A percentile compares a stretch with the other conserved stretches of the same genome.
Conservation (phyloP, 2,113 vertebrate species). For the Nannobrachium achirus region DNA sequence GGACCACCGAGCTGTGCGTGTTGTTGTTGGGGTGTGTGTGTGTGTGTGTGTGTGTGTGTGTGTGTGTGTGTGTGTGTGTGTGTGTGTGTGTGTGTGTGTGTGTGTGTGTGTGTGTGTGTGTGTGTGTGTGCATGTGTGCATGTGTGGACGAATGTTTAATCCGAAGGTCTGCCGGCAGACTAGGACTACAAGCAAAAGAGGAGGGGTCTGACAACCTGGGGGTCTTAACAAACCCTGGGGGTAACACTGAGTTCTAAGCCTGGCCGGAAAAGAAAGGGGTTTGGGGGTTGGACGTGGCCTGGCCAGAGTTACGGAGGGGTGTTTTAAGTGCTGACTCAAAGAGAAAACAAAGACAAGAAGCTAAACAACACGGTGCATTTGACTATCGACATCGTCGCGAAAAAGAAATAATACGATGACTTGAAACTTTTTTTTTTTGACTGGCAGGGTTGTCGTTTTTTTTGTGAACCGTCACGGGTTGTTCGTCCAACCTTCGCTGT, state of each 20-base stretch:
- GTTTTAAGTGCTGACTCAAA: conserved; percentile 62
- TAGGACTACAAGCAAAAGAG: conserved; percentile 39
- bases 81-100: conserved; percentile 3
- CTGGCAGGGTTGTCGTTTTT: conserved; percentile 72
- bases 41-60: conserved; percentile 23
- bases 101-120: conserved; percentile 21
- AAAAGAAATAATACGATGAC: conserved; percentile 58
- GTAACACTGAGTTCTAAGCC: too few relatives aligned
- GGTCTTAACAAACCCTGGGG: neutral
- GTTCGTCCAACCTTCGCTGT: conserved; percentile 68
- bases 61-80: conserved; percentile 32
- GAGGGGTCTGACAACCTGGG: conserved; percentile 40
- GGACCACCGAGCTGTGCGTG: conserved; percentile 59
- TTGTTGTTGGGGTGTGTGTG: conserved; percentile 2
- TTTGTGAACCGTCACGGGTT: conserved; percentile 66
- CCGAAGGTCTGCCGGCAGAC: conserved; percentile 77
- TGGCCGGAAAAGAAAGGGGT: too few relatives aligned
- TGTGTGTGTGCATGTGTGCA: conserved; percentile 12
- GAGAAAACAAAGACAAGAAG: neutral
- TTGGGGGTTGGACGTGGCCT: too few relatives aligned
- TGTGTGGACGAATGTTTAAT: conserved; percentile 37
- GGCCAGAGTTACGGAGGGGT: neutral
- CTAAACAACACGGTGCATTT: conserved; percentile 47
- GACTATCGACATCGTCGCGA: conserved; percentile 52
- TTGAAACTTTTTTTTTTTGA: conserved; percentile 59